Conservation (phyloP, 2,113 vertebrate species). For the Leuciscus idus region DNA sequence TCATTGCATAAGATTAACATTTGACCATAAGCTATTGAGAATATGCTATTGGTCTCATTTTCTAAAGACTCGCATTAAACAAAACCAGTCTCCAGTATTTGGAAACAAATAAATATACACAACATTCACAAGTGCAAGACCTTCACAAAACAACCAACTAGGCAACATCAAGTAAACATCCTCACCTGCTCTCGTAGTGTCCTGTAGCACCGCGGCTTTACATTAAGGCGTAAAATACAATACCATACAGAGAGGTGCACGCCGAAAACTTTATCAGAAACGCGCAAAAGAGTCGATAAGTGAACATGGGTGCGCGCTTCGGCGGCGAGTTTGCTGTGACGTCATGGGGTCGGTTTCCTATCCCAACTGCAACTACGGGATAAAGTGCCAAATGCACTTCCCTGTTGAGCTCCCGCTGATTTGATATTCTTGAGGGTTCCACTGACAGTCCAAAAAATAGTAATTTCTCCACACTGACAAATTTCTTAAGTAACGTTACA, state of each 20-base stretch:
- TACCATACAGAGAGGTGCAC: slow-evolving; percentile 27
- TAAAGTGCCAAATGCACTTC: neutral
- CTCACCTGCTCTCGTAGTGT: slow-evolving; percentile 49
- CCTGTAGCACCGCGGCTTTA: slow-evolving; percentile 11
- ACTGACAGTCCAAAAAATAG: neutral
- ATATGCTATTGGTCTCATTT: neutral
- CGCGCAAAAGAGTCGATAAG: neutral
- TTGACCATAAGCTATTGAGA: neutral
- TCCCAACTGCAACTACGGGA: neutral
- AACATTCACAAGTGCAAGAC: neutral
- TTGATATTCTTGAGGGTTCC: neutral
- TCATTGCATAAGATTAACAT: neutral
- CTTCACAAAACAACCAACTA: neutral
- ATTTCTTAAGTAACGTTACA: neutral
- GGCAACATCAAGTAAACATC: neutral
- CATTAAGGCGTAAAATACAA: slow-evolving; percentile 36
- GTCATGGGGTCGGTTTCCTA: neutral
- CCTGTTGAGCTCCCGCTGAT: no score
- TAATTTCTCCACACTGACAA: neutral
- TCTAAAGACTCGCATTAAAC: neutral
- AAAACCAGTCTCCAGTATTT: neutral
- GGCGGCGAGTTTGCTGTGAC: neutral
- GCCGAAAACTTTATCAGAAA: slow-evolving; percentile 40
- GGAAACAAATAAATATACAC: neutral
- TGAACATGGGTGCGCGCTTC: neutral